Base-by-base conservation (phyloP, 2,888 invertebrate species). In the Euplagia quadripunctaria region DNA sequence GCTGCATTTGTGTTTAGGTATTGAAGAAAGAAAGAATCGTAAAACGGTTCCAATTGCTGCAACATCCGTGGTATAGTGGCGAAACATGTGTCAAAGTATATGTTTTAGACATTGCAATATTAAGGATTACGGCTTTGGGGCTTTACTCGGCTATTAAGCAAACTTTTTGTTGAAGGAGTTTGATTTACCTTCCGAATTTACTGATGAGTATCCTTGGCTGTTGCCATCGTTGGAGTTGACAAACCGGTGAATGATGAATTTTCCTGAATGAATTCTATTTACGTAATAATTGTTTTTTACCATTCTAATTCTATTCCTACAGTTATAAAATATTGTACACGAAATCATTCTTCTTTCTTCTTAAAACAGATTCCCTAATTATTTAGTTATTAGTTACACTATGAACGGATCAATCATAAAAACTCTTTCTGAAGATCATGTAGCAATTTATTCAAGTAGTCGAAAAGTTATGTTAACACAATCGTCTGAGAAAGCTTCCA, bases 401-500 rank as follows among this genome's bases (percentile, higher is more conserved):
- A 17, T 41, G 0, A 66, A 17, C 41, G 11, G 61, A 7, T 70
- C 58, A 42, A 58, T 68, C 43, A 46, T 43, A 43, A 43, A 46
- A 16, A 68, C 46, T 68, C 20, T 58, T 58, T 42, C 11, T n/a
- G 42, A 6, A 58, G 52, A n/a, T 20, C 12, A 68, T 68, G 41
- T n/a, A 58, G 61, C 55, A 43, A 61, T 61, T 46, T 46, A 43
- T 55, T 43, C 58, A 42, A 20, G 51, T 63, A 11, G 41, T 3
- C 65, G 11, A 46, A 46, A 70, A 63, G 64, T 70, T 71, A 76
- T 74, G 74, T 72, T 17, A 79, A 79, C 70, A 73, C 64, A 16
- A 17, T 51, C 42, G 49, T 43, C 41, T 63, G 65, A 14, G 61
- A 64, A 65, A 55, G 66, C 41, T 16, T 73, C 55, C 43, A 51